Evolutionary conservation across 2,888 invertebrate genomes (phyloP).

Genomic region (Standfussiana lucernea): DNA sequence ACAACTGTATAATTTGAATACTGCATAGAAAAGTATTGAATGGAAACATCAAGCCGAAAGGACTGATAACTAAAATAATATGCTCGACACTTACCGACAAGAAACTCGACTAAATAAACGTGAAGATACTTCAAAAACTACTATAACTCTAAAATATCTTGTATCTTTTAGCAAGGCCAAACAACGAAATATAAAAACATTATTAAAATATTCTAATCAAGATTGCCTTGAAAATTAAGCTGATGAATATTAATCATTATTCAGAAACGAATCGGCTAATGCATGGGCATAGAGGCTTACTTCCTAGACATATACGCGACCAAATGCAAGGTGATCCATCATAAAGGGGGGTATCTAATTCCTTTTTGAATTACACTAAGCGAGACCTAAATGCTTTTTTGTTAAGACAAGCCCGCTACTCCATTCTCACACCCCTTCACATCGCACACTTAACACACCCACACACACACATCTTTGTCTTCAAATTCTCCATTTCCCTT

Average conservation of each 20-base stretch:
- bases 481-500: no score
- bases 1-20: background rate
- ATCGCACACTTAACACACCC: no score
- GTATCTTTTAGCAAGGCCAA: conserved; percentile 3
- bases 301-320: background rate
- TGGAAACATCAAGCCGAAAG: background rate
- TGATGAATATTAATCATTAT: background rate
- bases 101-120: conserved; percentile 5
- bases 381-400: background rate
- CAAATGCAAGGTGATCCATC: background rate
- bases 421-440: background rate
- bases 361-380: background rate
- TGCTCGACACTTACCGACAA: conserved; percentile 27
- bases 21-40: background rate
- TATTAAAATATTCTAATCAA: conserved; percentile 18
- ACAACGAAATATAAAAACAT: conserved; percentile 14
- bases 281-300: background rate
- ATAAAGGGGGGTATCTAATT: background rate
- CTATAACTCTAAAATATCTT: conserved; percentile 18
- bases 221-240: conserved; percentile 45
- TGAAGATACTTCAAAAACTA: background rate
- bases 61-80: background rate
- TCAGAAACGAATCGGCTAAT: conserved; percentile 1
- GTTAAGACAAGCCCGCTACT: background rate
- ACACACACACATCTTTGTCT: no score